Conservation (phyloP, 2,113 vertebrate species). For the Phainopepla nitens region DNA sequence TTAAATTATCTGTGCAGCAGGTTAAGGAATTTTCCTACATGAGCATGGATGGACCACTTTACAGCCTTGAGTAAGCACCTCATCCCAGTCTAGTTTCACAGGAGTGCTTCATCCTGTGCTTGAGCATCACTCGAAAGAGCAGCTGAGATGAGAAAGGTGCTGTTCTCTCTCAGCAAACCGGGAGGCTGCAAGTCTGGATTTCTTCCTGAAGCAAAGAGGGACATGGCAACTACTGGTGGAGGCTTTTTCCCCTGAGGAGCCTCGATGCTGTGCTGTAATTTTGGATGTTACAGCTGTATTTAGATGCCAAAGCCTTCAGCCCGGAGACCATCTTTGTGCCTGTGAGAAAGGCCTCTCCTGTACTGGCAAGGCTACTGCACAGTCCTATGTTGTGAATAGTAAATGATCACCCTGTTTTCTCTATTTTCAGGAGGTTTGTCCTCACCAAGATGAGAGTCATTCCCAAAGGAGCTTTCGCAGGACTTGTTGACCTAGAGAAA, state of each 20-base stretch:
- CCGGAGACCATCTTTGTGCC: background rate
- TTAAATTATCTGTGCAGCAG: background rate
- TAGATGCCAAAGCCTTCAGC: background rate
- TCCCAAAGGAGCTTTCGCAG: conserved; percentile 73
- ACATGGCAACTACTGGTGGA: background rate
- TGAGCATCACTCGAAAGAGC: background rate
- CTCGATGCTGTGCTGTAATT: background rate
- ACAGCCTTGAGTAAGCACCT: background rate
- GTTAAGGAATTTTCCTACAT: background rate
- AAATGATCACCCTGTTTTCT: conserved; percentile 17
- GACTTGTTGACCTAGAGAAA: conserved; percentile 77
- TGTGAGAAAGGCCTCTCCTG: background rate
- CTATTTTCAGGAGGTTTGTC: conserved; percentile 78
- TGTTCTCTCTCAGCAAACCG: background rate
- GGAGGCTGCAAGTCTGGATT: background rate
- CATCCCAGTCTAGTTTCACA: background rate
- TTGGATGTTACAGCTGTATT: background rate
- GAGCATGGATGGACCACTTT: background rate
- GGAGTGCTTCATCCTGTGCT: background rate
- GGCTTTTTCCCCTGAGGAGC: background rate
- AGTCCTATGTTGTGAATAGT: background rate
- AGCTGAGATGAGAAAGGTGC: background rate
- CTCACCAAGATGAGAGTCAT: conserved; percentile 78
- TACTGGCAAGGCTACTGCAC: background rate
- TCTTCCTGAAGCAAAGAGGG: background rate